Conservation (phyloP, 2,888 invertebrate species). For the Mellilla xanthometata region DNA sequence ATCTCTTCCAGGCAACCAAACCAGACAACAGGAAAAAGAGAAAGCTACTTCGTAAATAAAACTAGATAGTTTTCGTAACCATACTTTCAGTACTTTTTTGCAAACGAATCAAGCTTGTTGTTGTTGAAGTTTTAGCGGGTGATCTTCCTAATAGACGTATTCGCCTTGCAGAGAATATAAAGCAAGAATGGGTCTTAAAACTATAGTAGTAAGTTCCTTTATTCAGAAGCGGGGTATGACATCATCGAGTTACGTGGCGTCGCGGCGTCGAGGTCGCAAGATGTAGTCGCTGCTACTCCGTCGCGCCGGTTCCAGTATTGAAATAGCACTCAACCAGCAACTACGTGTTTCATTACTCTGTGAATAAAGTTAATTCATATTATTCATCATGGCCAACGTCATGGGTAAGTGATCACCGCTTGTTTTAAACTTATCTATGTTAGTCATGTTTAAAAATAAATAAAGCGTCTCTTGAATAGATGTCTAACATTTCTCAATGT, state of each 20-base stretch:
- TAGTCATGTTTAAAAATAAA: no score
- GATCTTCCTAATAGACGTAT: slow-evolving; percentile 11
- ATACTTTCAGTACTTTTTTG: slow-evolving; percentile 1
- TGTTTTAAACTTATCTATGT: neutral
- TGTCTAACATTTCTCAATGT: neutral
- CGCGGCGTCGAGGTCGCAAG: slow-evolving; percentile 39
- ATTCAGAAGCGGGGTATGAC: slow-evolving; percentile 41
- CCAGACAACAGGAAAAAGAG: no score
- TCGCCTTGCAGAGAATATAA: neutral
- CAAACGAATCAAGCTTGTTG: slow-evolving; percentile 8
- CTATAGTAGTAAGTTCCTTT: slow-evolving; percentile 29
- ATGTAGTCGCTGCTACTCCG: slow-evolving; percentile 32
- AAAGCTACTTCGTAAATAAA: no score
- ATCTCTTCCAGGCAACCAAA: no score
- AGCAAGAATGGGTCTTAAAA: slow-evolving; percentile 25
- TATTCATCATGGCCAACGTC: slow-evolving; percentile 65
- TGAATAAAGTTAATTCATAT: slow-evolving; percentile 40
- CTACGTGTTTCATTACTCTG: slow-evolving; percentile 41
- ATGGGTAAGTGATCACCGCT: slow-evolving; percentile 59
- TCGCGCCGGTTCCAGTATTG: slow-evolving; percentile 46
- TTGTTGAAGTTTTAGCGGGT: slow-evolving; percentile 1
- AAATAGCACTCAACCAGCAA: slow-evolving; percentile 51
- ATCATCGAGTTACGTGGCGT: slow-evolving; percentile 46
- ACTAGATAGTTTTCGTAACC: no score
- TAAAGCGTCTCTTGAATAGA: no score